phyloP scores from a whole-genome alignment of 2,888 invertebrate genomes.

The Asteroscopus sphinx region DNA sequence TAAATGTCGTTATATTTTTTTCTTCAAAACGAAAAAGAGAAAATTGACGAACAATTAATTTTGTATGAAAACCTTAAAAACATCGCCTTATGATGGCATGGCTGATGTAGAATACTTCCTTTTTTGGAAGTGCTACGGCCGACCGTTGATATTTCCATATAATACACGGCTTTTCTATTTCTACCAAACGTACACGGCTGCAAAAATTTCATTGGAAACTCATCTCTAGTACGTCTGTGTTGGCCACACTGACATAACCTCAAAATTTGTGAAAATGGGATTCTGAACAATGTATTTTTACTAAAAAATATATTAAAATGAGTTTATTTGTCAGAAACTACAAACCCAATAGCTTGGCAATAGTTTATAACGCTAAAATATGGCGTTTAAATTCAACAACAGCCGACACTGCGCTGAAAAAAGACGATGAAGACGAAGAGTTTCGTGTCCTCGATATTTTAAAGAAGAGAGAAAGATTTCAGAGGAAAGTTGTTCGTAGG shows the following conservation, averaged over 20 bases:
- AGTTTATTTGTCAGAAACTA: constrained; percentile 79
- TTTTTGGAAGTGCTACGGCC: no score
- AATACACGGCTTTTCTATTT: no score
- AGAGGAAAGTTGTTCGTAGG: constrained; percentile 66
- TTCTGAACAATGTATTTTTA: constrained; percentile 29
- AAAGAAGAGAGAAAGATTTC: constrained; percentile 74
- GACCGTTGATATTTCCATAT: no score
- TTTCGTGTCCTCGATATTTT: constrained; percentile 88
- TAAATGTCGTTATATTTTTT: no score
- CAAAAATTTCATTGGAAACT: no score
- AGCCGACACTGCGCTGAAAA: constrained; percentile 70
- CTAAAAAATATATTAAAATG: constrained; percentile 69
- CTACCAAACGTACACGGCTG: no score
- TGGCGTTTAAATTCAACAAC: constrained; percentile 82
- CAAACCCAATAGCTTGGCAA: constrained; percentile 65
- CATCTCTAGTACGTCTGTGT: no score
- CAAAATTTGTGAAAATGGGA: constrained; percentile 67
- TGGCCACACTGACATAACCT: constrained; percentile 46
- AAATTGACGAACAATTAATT: no score
- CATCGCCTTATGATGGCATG: no score
- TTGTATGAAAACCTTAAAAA: no score
- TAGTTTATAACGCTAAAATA: constrained; percentile 70
- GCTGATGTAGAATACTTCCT: no score
- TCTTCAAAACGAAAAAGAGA: no score
- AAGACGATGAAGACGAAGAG: constrained; percentile 80